Base-by-base conservation (phyloP, 1,140 invertebrate species). In the Protaetia brevitarsis region DNA sequence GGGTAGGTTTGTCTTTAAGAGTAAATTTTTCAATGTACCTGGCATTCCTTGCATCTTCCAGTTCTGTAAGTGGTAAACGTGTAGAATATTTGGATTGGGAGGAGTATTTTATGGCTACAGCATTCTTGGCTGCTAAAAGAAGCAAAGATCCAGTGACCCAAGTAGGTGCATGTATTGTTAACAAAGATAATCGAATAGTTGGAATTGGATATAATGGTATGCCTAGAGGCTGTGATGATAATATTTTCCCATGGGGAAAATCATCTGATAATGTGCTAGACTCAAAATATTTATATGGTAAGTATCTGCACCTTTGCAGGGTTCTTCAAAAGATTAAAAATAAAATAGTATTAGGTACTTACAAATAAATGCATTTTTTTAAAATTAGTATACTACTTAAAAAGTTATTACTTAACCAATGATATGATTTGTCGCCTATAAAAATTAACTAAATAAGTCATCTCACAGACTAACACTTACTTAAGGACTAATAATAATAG, bases 141-240 rank as follows among this genome's bases (percentile, higher is more conserved):
- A 96, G 94, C 73, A 98, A 98, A 83, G 96, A 98, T 85, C 95
- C 96, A 0, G 81, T 78, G 61, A 92, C 89, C 3, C 95, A 97
- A 85, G 95, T 97, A 51, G 96, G 96, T 4, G 94, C 94, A 11
- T 96, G 94, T 79, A 89, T 98, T 70, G 92, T 97, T 1, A 93
- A 96, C 75, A 72, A 85, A 34, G 87, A 94, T 0, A 94, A 96
- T n/a, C 89, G 87, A 78, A 93, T 99, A 71, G 90, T 98, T 65
- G 93, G 92, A 29, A 85, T 96, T 65, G 97, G 96, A 51, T 99
- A 99, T 73, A 98, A 99, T 85, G 96, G 96, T 13, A 94, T 98
- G 88, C 96, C 96, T 0, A 83, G 77, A 65, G 92, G 94, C 11
- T 98, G 95, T 74, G 79, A 79, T 78, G 96, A 98, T 80, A 90